phyloP scores from a whole-genome alignment of 2,113 vertebrate species.

The Azemiops feae region DNA sequence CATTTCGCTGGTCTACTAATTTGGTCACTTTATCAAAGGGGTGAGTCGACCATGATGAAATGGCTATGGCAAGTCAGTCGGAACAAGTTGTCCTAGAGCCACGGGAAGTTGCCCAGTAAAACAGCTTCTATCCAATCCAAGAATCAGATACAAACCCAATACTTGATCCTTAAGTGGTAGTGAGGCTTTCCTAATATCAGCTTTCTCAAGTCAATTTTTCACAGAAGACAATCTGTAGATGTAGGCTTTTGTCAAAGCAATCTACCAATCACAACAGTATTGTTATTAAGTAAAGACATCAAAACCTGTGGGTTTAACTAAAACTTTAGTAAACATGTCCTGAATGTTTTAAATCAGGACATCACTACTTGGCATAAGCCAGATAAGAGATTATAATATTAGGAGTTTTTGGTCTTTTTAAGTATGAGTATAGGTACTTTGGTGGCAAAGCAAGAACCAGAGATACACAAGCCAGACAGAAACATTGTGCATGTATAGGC shows the following conservation, averaged over 20 bases:
- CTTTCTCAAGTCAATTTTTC: not conserved
- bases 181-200: not conserved
- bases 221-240: not conserved
- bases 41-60: too few species aligned
- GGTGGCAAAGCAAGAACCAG: not conserved
- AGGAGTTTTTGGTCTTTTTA: not conserved
- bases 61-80: too few species aligned
- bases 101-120: not conserved
- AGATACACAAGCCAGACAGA: not conserved
- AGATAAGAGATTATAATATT: not conserved
- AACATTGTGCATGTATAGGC: not conserved
- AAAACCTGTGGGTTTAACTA: not conserved
- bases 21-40: too few species aligned
- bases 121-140: not conserved
- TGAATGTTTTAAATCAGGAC: not conserved
- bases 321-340: not conserved
- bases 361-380: not conserved
- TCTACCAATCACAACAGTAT: not conserved
- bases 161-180: not conserved
- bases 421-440: not conserved
- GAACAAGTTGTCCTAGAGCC: not conserved
- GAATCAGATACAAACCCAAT: not conserved
- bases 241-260: not conserved
- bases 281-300: not conserved
- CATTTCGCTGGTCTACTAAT: too few species aligned